A percentile compares a stretch with the other conserved stretches of the same genome.
phyloP scores from a whole-genome alignment of 1,140 invertebrate species.

The Himalopsyche phryganea region DNA sequence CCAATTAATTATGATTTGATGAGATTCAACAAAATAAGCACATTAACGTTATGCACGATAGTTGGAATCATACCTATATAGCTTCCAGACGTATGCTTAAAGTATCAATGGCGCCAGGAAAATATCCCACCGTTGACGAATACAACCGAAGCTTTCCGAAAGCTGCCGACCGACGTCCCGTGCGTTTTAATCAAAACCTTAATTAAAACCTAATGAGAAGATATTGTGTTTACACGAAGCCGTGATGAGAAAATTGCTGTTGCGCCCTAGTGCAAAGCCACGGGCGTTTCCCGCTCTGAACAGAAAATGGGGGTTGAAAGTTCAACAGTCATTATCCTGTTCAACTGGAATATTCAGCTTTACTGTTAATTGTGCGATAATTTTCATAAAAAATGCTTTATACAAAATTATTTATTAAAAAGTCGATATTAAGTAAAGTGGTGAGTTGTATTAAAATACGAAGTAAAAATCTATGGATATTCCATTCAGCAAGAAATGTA shows the following conservation, averaged over 20 bases:
- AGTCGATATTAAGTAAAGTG: too few species aligned
- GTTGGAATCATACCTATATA: not conserved
- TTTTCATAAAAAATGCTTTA: too few species aligned
- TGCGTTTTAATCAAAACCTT: slow-evolving; percentile 34
- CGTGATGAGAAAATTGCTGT: slow-evolving; percentile 33
- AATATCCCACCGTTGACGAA: too few species aligned
- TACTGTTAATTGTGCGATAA: too few species aligned
- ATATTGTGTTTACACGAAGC: slow-evolving; percentile 34
- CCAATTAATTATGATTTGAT: too few species aligned
- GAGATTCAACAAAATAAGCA: not conserved
- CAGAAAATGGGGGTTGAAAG: not conserved
- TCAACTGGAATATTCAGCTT: too few species aligned
- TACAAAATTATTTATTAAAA: too few species aligned
- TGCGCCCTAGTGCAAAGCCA: slow-evolving; percentile 7
- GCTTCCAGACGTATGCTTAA: not conserved
- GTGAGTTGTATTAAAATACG: too few species aligned
- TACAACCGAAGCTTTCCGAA: not conserved
- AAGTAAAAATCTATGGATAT: too few species aligned
- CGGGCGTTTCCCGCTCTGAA: not conserved
- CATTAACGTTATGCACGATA: not conserved
- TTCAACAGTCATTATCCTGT: not conserved
- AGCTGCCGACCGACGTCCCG: slow-evolving; percentile 1
- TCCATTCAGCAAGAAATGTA: too few species aligned
- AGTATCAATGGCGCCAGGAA: slow-evolving; percentile 12
- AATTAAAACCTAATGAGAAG: slow-evolving; percentile 36